These are phyloP conservation scores for Chrysocyon brachyurus DNA, from an alignment of 2,797 vertebrate species.

Conservation along the genomic window DNA sequence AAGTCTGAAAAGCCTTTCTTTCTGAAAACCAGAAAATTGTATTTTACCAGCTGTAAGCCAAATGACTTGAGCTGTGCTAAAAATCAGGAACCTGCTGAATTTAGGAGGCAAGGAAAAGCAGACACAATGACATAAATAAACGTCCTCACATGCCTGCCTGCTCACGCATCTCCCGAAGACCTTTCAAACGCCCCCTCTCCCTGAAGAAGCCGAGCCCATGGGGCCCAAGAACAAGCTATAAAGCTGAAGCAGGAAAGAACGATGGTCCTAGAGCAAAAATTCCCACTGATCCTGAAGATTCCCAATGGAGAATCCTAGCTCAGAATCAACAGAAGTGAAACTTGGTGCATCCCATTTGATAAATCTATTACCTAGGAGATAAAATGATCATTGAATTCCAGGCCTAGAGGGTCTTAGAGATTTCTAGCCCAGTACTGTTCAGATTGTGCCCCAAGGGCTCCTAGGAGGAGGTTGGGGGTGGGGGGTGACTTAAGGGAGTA, in stretches of 20 bases:
- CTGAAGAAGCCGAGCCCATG: neutral
- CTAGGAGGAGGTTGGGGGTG: neutral
- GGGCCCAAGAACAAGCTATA: neutral
- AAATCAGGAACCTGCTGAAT: conserved; percentile 69
- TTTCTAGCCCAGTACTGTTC: neutral
- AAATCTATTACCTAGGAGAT: neutral
- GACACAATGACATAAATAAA: conserved; percentile 10
- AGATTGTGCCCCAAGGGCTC: neutral
- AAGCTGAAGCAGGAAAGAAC: neutral
- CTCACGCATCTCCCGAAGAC: neutral
- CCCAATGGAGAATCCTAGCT: neutral
- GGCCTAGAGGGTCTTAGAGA: neutral
- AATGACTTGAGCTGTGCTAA: conserved; percentile 64
- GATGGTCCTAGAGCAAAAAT: neutral
- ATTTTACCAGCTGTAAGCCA: conserved; percentile 80
- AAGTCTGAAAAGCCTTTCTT: conserved; percentile 71
- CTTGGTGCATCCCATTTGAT: neutral
- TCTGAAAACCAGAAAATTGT: conserved; percentile 77
- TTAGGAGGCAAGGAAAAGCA: conserved; percentile 47
- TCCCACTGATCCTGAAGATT: neutral
- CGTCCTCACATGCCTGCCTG: neutral
- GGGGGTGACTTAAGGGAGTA: neutral
- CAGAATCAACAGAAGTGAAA: neutral
- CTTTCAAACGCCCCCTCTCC: neutral
- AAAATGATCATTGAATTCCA: neutral